phyloP scores from a whole-genome alignment of 1,140 invertebrate genomes.

The Streblospio benedicti region DNA sequence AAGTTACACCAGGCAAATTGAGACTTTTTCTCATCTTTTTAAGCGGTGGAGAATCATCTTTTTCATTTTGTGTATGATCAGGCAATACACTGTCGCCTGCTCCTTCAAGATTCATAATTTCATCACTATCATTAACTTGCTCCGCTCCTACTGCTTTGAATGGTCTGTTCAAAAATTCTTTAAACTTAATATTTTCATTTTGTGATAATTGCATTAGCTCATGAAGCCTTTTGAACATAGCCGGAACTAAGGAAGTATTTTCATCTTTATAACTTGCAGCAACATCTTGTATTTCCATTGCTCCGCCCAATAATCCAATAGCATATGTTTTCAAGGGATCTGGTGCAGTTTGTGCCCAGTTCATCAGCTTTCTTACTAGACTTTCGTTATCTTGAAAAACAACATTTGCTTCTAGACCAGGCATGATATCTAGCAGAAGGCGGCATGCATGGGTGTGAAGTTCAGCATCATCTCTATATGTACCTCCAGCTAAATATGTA shows the following conservation, averaged over 20 bases:
- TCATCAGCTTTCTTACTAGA: constrained; percentile 72
- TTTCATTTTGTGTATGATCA: too few relatives aligned
- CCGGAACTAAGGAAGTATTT: constrained; percentile 60
- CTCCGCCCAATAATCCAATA: constrained; percentile 83
- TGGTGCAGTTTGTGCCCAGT: constrained; percentile 75
- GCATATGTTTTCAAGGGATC: constrained; percentile 90
- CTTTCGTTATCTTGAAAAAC: constrained; percentile 85
- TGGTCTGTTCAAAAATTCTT: too few relatives aligned
- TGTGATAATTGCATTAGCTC: too few relatives aligned
- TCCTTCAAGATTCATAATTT: too few relatives aligned
- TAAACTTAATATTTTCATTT: too few relatives aligned
- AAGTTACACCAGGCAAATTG: background rate
- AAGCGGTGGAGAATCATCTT: too few relatives aligned
- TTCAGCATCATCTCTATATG: constrained; percentile 28
- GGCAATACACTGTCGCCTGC: too few relatives aligned
- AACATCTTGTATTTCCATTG: constrained; percentile 92
- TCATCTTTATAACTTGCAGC: constrained; percentile 80
- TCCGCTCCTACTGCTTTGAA: too few relatives aligned
- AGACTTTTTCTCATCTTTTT: too few relatives aligned
- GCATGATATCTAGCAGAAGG: constrained; percentile 80
- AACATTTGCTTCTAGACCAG: constrained; percentile 86
- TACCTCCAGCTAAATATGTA: too few relatives aligned
- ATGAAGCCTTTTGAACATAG: background rate
- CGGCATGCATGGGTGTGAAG: constrained; percentile 80
- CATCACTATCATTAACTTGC: too few relatives aligned